Evolutionary conservation across 2,797 vertebrate species (phyloP).

Genomic region (Allobates femoralis): DNA sequence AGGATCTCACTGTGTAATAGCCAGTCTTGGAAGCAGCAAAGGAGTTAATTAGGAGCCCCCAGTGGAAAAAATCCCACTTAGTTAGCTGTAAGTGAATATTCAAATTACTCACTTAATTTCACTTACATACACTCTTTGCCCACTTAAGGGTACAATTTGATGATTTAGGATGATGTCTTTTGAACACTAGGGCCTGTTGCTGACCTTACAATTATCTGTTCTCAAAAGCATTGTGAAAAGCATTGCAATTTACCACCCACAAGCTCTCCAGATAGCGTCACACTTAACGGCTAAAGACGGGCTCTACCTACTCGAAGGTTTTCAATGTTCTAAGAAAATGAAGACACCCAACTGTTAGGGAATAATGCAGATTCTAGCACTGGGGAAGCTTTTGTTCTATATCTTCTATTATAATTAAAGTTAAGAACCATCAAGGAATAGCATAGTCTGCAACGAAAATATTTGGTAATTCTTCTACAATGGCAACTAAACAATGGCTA

Average conservation of each 20-base stretch:
- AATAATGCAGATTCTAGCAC: slow-evolving; percentile 50
- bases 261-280: slow-evolving; percentile 52
- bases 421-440: slow-evolving; percentile 24
- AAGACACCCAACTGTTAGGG: slow-evolving; percentile 42
- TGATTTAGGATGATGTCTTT: slow-evolving; percentile 61
- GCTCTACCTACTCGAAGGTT: slow-evolving; percentile 47
- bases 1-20: slow-evolving; percentile 57
- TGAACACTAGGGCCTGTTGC: slow-evolving; percentile 59
- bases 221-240: slow-evolving; percentile 61
- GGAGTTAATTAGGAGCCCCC: slow-evolving; percentile 61
- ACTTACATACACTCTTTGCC: slow-evolving; percentile 53
- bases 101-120: slow-evolving; percentile 65
- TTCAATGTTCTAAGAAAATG: slow-evolving; percentile 57
- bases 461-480: not conserved
- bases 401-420: slow-evolving; percentile 46
- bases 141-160: slow-evolving; percentile 63
- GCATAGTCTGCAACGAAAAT: not conserved
- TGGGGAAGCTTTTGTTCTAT: slow-evolving; percentile 32
- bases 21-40: slow-evolving; percentile 52
- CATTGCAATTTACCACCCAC: slow-evolving; percentile 63
- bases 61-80: slow-evolving; percentile 56
- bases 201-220: slow-evolving; percentile 64
- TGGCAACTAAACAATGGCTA: not conserved
- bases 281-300: slow-evolving; percentile 53
- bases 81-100: slow-evolving; percentile 60